Evolutionary conservation across 1,140 invertebrate genomes (phyloP).

Genomic region (Nymphalis io): DNA sequence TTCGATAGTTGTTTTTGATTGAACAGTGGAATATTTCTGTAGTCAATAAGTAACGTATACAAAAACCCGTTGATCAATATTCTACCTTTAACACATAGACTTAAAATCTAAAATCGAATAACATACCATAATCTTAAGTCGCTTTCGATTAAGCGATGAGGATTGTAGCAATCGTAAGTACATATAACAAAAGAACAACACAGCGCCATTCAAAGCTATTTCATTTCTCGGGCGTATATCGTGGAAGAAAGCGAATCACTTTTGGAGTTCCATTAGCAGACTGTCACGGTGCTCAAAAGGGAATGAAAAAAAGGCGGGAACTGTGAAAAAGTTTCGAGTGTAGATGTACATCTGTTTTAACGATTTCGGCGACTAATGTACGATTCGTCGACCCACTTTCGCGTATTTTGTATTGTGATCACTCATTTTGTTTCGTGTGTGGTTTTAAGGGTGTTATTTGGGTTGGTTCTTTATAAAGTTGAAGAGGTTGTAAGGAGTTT

Average conservation of each 20-base stretch:
- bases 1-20: conserved; percentile 23
- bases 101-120: conserved; percentile 16
- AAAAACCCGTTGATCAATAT: background rate
- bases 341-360: conserved; percentile 35
- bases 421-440: conserved; percentile 19
- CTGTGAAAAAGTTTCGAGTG: conserved; percentile 33
- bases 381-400: conserved; percentile 35
- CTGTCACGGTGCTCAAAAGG: conserved; percentile 37
- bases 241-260: conserved; percentile 40
- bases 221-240: conserved; percentile 32
- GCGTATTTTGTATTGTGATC: conserved; percentile 24
- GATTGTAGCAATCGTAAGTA: conserved; percentile 33
- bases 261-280: conserved; percentile 36
- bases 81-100: background rate
- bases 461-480: background rate
- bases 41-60: background rate
- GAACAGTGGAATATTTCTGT: conserved; percentile 1
- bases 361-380: conserved; percentile 37
- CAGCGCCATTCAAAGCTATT: conserved; percentile 34
- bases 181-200: conserved; percentile 39
- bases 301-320: conserved; percentile 34
- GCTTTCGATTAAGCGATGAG: conserved; percentile 35
- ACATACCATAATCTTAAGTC: conserved; percentile 15
- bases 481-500: background rate
- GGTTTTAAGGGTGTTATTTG: conserved; percentile 21